Evolutionary conservation across 2,797 vertebrate species (phyloP).

Genomic region (Sternotherus odoratus): DNA sequence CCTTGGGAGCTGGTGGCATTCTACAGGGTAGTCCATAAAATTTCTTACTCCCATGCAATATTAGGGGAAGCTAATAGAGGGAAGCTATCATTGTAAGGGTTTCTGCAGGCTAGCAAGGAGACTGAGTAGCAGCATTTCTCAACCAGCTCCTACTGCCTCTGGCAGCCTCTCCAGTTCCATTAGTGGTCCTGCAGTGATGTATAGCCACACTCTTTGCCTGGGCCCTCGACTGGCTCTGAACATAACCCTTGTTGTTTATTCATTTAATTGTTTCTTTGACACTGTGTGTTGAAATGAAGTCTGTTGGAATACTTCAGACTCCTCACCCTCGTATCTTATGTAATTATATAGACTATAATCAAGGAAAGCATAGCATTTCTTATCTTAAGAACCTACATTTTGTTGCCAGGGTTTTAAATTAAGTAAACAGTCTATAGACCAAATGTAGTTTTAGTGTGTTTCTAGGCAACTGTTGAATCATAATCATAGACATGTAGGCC

Average conservation of each 20-base stretch:
- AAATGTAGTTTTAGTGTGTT: fast-evolving
- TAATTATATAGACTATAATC: not conserved
- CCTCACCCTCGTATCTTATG: not conserved
- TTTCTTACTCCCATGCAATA: not conserved
- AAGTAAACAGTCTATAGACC: not conserved
- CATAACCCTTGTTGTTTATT: not conserved
- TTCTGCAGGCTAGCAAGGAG: not conserved
- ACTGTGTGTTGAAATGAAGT: not conserved
- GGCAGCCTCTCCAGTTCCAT: not conserved
- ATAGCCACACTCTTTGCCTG: too few relatives aligned
- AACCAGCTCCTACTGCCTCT: not conserved
- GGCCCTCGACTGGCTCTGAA: not conserved
- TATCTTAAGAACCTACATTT: not conserved
- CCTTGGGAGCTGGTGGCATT: not conserved
- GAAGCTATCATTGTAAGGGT: not conserved
- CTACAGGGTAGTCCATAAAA: not conserved
- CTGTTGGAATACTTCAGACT: not conserved
- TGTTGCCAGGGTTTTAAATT: not conserved
- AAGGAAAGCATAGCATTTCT: not conserved
- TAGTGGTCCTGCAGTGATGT: too few relatives aligned
- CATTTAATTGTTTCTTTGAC: fast-evolving
- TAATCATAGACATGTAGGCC: too few relatives aligned
- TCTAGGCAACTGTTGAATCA: not conserved
- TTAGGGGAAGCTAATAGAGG: not conserved
- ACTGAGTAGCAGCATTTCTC: fast-evolving